phyloP scores from a whole-genome alignment of 2,888 invertebrate genomes.

The Pimpla rufipes region DNA sequence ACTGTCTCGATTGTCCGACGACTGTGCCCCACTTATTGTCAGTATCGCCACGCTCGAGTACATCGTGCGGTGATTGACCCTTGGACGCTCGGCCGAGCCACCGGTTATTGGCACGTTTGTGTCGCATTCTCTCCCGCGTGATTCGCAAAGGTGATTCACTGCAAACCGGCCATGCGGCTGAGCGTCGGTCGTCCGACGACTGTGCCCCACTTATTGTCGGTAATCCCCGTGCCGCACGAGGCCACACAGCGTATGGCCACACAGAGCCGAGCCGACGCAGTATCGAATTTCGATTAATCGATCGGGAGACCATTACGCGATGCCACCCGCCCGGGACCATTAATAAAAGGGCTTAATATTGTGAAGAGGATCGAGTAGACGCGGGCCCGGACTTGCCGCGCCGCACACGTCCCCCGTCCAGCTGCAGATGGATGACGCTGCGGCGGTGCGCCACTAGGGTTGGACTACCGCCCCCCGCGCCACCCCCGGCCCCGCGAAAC shows the following conservation, averaged over 20 bases:
- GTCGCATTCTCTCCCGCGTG: background rate
- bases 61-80: slow-evolving; percentile 34
- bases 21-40: slow-evolving; percentile 20
- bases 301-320: slow-evolving; percentile 79
- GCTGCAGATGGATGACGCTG: slow-evolving; percentile 76
- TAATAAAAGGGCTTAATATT: slow-evolving; percentile 84
- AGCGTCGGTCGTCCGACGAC: slow-evolving; percentile 28
- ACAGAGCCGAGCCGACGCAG: slow-evolving; percentile 56
- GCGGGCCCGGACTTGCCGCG: slow-evolving; percentile 36
- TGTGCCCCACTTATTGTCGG: slow-evolving; percentile 6
- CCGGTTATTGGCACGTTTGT: background rate
- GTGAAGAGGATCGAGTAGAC: slow-evolving; percentile 78
- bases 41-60: background rate
- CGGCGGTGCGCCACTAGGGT: slow-evolving; percentile 51
- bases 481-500: background rate
- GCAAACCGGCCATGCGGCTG: slow-evolving; percentile 27
- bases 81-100: background rate
- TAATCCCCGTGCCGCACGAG: too few species aligned
- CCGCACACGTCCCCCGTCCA: slow-evolving; percentile 54
- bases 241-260: slow-evolving; percentile 4
- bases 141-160: slow-evolving; percentile 9
- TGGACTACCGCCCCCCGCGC: background rate
- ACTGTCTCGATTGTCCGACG: slow-evolving; percentile 4
- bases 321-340: slow-evolving; percentile 76
- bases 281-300: slow-evolving; percentile 85